Conservation (phyloP, 2,797 vertebrate species). For the Oceanodroma leucorhoa region DNA sequence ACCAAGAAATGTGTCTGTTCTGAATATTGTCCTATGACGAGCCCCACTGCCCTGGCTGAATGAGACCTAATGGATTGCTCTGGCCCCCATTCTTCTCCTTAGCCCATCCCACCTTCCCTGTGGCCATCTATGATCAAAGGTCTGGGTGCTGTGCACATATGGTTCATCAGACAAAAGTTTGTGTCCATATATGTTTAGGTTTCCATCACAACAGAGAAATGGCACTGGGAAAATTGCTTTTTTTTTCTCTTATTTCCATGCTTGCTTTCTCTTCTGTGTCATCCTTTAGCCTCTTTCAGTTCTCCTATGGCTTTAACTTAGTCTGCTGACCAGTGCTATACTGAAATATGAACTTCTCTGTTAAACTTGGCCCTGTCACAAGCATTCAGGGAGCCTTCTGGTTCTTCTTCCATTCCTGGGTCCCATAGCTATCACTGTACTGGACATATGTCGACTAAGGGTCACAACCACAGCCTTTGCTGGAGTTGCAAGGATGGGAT, state of each 20-base stretch:
- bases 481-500: background rate
- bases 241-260: background rate
- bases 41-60: background rate
- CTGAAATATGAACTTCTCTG: background rate
- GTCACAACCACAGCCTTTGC: background rate
- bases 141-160: background rate
- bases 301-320: background rate
- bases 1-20: background rate
- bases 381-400: background rate
- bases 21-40: background rate
- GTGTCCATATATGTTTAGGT: background rate
- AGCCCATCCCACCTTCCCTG: background rate
- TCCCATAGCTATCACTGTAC: background rate
- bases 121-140: background rate
- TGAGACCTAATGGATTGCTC: background rate
- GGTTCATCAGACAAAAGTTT: background rate
- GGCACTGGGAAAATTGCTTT: background rate
- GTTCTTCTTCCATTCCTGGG: background rate
- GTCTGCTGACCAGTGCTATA: background rate
- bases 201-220: background rate
- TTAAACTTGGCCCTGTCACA: background rate
- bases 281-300: background rate
- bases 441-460: accelerated
- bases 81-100: background rate
- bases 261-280: background rate